Conservation (phyloP, 2,113 vertebrate species). For the Menura novaehollandiae region DNA sequence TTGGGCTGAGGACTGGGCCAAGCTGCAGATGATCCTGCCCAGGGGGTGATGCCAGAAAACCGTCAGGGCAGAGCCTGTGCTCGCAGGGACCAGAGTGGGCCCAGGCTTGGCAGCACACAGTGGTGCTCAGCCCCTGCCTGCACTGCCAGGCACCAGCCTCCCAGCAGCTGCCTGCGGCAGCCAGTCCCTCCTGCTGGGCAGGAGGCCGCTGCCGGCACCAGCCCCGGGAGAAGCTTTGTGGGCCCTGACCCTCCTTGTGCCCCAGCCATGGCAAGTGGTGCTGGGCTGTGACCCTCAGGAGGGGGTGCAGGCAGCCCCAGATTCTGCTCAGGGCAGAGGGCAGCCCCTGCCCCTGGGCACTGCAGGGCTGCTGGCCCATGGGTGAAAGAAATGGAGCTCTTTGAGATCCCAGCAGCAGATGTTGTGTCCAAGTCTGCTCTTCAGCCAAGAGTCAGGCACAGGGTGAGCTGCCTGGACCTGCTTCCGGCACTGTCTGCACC, state of each 20-base stretch:
- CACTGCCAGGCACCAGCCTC: neutral
- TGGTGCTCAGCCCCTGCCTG: neutral
- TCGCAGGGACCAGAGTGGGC: fast-evolving
- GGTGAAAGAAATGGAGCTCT: neutral
- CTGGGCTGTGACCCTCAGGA: neutral
- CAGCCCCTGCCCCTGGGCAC: neutral
- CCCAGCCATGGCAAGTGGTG: fast-evolving
- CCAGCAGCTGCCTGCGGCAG: neutral
- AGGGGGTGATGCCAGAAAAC: neutral
- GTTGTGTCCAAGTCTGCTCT: neutral
- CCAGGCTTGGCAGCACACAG: neutral
- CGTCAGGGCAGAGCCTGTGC: neutral
- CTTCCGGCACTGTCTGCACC: neutral
- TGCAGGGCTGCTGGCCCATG: neutral
- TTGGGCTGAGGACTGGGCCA: neutral
- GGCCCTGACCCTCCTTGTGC: fast-evolving
- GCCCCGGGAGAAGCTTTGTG: fast-evolving
- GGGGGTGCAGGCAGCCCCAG: neutral
- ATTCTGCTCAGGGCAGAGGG: neutral
- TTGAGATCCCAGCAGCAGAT: neutral
- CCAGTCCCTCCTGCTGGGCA: neutral
- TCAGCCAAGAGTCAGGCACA: neutral
- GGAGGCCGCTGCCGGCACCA: fast-evolving
- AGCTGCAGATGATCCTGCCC: neutral
- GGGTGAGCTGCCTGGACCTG: neutral